phyloP scores from a whole-genome alignment of 2,113 vertebrate genomes.

The Geococcyx californianus region DNA sequence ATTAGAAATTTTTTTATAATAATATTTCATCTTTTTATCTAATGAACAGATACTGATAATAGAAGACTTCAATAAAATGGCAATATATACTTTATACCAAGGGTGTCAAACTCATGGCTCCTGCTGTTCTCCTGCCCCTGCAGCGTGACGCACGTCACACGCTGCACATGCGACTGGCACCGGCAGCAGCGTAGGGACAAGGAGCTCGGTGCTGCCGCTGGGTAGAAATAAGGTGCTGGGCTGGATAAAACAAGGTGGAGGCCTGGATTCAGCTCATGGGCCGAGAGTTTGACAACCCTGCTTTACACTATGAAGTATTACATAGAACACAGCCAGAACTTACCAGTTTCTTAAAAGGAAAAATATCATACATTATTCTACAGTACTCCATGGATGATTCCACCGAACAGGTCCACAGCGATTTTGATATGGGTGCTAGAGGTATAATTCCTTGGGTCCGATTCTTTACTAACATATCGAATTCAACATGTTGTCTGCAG shows the following conservation, averaged over 20 bases:
- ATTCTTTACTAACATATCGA: constrained; percentile 96
- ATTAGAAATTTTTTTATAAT: background rate
- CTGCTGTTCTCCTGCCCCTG: too few relatives aligned
- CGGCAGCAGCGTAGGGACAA: too few relatives aligned
- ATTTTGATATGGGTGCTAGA: constrained; percentile 94
- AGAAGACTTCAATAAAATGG: background rate
- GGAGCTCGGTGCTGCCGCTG: too few relatives aligned
- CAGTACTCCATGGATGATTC: constrained; percentile 99
- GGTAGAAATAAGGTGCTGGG: too few relatives aligned
- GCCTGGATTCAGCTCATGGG: too few relatives aligned
- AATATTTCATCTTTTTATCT: background rate
- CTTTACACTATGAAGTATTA: background rate
- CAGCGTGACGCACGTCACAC: too few relatives aligned
- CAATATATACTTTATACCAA: too few relatives aligned
- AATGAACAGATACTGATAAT: background rate
- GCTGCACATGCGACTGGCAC: too few relatives aligned
- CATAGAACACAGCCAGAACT: background rate
- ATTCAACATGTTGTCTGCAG: constrained; percentile 95
- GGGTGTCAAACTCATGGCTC: too few relatives aligned
- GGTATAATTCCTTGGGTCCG: constrained; percentile 94
- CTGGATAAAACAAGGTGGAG: too few relatives aligned
- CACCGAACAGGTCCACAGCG: constrained; percentile 96
- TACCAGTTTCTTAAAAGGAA: constrained; percentile 92
- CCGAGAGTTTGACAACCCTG: too few relatives aligned
- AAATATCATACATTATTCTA: constrained; percentile 95